Evolutionary conservation across 2,888 invertebrate species (phyloP).

Genomic region (Sialis lutaria): DNA sequence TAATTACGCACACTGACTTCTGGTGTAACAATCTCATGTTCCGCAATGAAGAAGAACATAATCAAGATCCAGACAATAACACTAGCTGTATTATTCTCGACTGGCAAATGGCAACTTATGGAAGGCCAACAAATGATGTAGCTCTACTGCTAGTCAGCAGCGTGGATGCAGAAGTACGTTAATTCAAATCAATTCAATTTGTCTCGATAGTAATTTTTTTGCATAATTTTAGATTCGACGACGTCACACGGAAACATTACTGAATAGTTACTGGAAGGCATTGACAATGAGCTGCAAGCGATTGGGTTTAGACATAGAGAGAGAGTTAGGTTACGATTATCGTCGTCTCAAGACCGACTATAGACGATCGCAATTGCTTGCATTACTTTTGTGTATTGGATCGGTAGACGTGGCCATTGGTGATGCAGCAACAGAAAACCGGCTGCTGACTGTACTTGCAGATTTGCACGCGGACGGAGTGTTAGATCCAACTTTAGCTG

Average conservation of each 20-base stretch:
- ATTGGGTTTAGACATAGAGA: slow-evolving; percentile 43
- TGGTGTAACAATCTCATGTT: slow-evolving; percentile 70
- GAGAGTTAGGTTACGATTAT: slow-evolving; percentile 33
- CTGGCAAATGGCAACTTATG: slow-evolving; percentile 74
- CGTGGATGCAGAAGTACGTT: slow-evolving; percentile 47
- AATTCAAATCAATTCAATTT: neutral
- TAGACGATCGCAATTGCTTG: slow-evolving; percentile 48
- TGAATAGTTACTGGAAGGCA: slow-evolving; percentile 52
- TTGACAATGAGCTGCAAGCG: slow-evolving; percentile 39
- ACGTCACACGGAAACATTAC: slow-evolving; percentile 38
- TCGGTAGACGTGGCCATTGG: slow-evolving; percentile 67
- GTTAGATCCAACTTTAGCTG: neutral
- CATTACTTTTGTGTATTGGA: slow-evolving; percentile 61
- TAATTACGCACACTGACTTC: slow-evolving; percentile 68
- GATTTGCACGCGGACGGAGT: slow-evolving; percentile 57
- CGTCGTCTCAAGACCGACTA: slow-evolving; percentile 35
- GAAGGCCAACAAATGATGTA: slow-evolving; percentile 60
- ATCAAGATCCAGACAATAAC: neutral
- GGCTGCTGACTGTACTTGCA: slow-evolving; percentile 53
- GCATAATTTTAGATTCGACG: slow-evolving; percentile 18
- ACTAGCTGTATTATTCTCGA: slow-evolving; percentile 53
- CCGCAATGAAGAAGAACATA: slow-evolving; percentile 20
- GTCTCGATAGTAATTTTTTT: too few species aligned
- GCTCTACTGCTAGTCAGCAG: slow-evolving; percentile 57
- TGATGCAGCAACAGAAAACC: slow-evolving; percentile 55